Evolutionary conservation across 1,140 invertebrate species (phyloP).

Genomic region (Centruroides sculpturatus): DNA sequence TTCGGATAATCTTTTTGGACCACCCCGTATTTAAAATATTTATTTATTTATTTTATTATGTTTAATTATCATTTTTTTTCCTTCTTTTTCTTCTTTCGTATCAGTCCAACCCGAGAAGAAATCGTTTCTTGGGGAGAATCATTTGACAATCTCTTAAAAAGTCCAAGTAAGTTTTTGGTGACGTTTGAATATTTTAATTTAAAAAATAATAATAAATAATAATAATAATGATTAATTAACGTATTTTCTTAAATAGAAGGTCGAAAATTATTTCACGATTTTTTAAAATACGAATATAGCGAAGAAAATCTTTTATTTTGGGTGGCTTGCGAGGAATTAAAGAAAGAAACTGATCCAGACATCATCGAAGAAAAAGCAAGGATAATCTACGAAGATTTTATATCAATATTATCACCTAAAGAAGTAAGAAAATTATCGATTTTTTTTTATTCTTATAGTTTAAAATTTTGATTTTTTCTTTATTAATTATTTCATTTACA

Average conservation of each 20-base stretch:
- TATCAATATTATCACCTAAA: constrained; percentile 97
- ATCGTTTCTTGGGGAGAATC: constrained; percentile 87
- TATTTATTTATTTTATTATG: too few relatives aligned
- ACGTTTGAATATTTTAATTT: too few relatives aligned
- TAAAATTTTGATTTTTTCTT: too few relatives aligned
- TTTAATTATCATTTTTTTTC: too few relatives aligned
- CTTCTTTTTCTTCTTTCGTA: constrained; percentile 26
- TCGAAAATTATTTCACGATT: constrained; percentile 92
- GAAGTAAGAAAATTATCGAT: constrained; percentile 52
- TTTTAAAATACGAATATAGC: constrained; percentile 94
- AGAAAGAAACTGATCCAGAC: constrained; percentile 81
- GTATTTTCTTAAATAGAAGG: constrained; percentile 40
- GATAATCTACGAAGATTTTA: constrained; percentile 98
- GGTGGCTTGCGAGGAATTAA: constrained; percentile 95
- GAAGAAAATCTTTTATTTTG: constrained; percentile 99
- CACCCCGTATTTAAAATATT: too few relatives aligned
- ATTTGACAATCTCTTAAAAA: constrained; percentile 90
- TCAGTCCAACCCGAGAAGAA: constrained; percentile 75
- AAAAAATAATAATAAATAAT: too few relatives aligned
- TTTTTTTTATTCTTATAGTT: too few relatives aligned
- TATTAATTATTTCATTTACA: too few relatives aligned
- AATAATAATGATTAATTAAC: too few relatives aligned
- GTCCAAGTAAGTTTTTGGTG: constrained; percentile 43
- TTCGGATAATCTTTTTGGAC: too few relatives aligned
- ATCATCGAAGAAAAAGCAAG: constrained; percentile 91